A percentile compares a stretch with the other conserved stretches of the same genome.
Evolutionary conservation across 2,797 vertebrate genomes (phyloP).

Genomic region (Molossus alvarezi): DNA sequence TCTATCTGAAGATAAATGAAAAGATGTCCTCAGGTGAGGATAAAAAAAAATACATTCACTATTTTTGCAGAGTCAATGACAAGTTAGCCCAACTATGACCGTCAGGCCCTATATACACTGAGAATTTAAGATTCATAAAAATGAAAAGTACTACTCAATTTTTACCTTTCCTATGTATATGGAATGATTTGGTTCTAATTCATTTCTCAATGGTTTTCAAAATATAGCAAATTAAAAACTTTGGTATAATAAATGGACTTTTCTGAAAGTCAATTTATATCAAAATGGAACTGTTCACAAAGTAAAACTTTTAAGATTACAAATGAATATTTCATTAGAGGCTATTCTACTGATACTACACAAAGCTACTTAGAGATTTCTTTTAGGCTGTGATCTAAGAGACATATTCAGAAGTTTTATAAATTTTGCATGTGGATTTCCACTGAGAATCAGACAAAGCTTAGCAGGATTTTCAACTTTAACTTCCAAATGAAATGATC

Average conservation of each 20-base stretch:
- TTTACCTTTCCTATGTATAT: neutral
- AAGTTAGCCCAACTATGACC: fast-evolving
- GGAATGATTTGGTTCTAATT: neutral
- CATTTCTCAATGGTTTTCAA: conserved; percentile 6
- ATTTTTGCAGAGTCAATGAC: neutral
- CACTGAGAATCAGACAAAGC: neutral
- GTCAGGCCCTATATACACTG: neutral
- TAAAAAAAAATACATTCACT: neutral
- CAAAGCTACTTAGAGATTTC: conserved; percentile 10
- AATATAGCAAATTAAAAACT: neutral
- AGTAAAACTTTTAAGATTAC: neutral
- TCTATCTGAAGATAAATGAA: too few species aligned
- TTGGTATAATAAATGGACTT: neutral
- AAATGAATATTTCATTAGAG: neutral
- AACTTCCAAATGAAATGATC: neutral
- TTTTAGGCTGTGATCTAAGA: neutral
- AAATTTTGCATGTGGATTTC: neutral
- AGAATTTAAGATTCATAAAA: neutral
- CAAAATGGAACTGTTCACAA: neutral
- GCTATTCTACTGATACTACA: neutral
- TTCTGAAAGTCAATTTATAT: neutral
- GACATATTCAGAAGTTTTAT: neutral
- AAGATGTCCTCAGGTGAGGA: too few species aligned
- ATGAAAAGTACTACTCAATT: neutral
- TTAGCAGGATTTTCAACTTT: neutral